Conservation (phyloP, 2,113 vertebrate species). For the Corythornis madagascariensis region DNA sequence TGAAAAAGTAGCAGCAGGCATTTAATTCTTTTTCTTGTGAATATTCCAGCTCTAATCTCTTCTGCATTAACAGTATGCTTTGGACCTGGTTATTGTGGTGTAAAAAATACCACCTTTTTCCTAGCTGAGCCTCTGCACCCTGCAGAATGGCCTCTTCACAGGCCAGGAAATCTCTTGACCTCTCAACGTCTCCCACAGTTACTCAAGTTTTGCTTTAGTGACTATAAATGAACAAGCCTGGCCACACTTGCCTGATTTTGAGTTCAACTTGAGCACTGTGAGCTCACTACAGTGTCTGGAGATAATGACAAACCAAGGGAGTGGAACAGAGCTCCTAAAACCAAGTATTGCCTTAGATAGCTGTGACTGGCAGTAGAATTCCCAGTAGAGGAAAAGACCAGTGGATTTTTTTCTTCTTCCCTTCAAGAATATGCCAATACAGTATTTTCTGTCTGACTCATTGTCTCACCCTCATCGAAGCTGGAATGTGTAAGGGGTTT, state of each 20-base stretch:
- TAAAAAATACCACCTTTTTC: background rate
- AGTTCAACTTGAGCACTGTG: background rate
- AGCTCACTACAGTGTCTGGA: background rate
- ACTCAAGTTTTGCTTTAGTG: background rate
- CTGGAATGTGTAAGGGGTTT: background rate
- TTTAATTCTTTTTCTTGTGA: background rate
- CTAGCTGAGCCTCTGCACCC: background rate
- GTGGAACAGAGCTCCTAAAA: background rate
- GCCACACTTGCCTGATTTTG: background rate
- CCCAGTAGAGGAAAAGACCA: background rate
- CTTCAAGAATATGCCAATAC: background rate
- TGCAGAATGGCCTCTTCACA: background rate
- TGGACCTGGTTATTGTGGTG: background rate
- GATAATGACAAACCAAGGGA: background rate
- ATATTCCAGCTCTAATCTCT: background rate
- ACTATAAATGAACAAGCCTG: background rate
- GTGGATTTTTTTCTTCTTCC: background rate
- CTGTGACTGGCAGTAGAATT: background rate
- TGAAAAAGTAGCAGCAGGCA: background rate
- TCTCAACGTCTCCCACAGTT: background rate
- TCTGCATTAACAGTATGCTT: background rate
- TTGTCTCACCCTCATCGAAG: background rate
- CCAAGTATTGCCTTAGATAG: background rate
- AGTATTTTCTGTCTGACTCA: slow-evolving; percentile 1
- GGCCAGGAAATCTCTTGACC: background rate